Percentiles rank a stretch among this genome's conserved stretches.
These are phyloP conservation scores for Meta bourneti DNA, from an alignment of 2,888 invertebrate species.

Conservation along the genomic window DNA sequence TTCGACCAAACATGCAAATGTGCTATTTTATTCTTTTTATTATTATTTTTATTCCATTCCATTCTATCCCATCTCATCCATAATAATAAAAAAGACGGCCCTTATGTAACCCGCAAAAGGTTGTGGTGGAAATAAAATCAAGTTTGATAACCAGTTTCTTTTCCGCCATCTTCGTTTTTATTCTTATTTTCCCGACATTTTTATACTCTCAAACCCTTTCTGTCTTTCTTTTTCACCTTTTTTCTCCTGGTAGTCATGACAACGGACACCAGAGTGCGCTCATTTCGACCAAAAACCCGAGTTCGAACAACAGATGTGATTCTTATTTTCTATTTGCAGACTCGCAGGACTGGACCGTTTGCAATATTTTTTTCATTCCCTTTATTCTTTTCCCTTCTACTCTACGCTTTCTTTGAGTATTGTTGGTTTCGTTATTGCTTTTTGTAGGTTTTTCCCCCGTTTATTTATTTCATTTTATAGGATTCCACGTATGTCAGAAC, in stretches of 20 bases:
- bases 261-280: conserved; percentile 52
- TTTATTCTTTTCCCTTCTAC: conserved; percentile 16
- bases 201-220: conserved; percentile 35
- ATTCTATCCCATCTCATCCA: conserved; percentile 43
- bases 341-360: conserved; percentile 7
- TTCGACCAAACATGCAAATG: conserved; percentile 67
- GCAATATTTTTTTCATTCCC: conserved; percentile 1
- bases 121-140: conserved; percentile 71
- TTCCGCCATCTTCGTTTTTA: conserved; percentile 35
- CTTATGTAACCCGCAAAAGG: conserved; percentile 40
- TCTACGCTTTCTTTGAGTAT: conserved; percentile 20
- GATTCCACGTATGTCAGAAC: conserved; percentile 25
- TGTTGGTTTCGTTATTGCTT: conserved; percentile 39
- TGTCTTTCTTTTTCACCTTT: background rate
- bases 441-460: conserved; percentile 12
- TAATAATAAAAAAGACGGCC: conserved; percentile 66
- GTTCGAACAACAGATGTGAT: conserved; percentile 61
- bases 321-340: conserved; percentile 58
- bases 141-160: conserved; percentile 68
- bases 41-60: conserved; percentile 30
- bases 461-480: conserved; percentile 34
- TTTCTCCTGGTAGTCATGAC: conserved; percentile 24
- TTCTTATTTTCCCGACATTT: conserved; percentile 10
- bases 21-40: conserved; percentile 20
- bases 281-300: conserved; percentile 23